Percentiles rank a stretch among this genome's conserved stretches.
These are phyloP conservation scores for Trimorus sp. DNA, from an alignment of 2,888 invertebrate genomes.

Conservation along the genomic window DNA sequence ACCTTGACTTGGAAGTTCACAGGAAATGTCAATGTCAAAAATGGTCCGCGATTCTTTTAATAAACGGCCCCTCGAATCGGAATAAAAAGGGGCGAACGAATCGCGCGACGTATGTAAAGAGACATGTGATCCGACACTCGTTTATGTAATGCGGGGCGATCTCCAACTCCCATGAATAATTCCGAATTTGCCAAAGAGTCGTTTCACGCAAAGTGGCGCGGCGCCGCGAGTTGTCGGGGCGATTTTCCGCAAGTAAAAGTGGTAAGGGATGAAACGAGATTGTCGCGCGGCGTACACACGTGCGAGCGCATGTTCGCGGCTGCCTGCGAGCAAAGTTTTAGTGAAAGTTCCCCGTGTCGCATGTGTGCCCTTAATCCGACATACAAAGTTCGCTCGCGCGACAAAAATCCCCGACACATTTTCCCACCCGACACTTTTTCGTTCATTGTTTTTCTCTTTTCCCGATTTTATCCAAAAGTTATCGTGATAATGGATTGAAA, in stretches of 20 bases:
- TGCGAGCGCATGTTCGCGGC: constrained; percentile 36
- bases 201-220: constrained; percentile 50
- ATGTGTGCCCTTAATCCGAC: constrained; percentile 69
- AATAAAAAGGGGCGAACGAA: no score
- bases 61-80: no score
- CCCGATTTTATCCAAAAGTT: no score
- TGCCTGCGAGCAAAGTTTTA: constrained; percentile 53
- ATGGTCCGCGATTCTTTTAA: no score
- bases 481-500: no score
- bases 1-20: no score
- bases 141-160: constrained; percentile 31
- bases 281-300: constrained; percentile 36
- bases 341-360: constrained; percentile 68
- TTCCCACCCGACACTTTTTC: no score
- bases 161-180: constrained; percentile 53
- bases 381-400: neutral
- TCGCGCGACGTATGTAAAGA: constrained; percentile 4
- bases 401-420: no score
- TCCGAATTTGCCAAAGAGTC: constrained; percentile 45
- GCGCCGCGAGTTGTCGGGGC: constrained; percentile 42
- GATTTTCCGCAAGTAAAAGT: constrained; percentile 57
- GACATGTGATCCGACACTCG: constrained; percentile 21
- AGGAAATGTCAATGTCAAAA: no score
- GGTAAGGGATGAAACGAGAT: constrained; percentile 52
- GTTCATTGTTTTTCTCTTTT: no score